phyloP scores from a whole-genome alignment of 1,140 invertebrate genomes.

The Magallana ariakensis region DNA sequence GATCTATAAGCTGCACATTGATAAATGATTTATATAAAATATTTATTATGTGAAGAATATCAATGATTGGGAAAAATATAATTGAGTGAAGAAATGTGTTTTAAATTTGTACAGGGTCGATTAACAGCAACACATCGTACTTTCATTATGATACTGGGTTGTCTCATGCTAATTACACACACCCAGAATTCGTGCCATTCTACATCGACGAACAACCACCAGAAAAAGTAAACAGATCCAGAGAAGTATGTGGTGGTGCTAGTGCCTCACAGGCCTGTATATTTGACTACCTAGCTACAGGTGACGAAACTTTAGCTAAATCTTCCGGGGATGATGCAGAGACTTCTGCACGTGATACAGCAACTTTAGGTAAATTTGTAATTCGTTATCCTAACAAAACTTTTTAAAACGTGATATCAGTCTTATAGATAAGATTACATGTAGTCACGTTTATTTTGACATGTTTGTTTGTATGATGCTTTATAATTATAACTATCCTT shows the following conservation, averaged over 20 bases:
- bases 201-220: background rate
- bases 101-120: background rate
- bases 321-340: slow-evolving; percentile 1
- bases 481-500: no score
- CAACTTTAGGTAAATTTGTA: background rate
- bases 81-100: no score
- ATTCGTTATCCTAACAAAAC: no score
- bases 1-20: no score
- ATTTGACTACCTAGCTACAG: slow-evolving; percentile 49
- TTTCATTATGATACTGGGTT: slow-evolving; percentile 16
- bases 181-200: slow-evolving; percentile 26
- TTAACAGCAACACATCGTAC: background rate
- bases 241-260: slow-evolving; percentile 2
- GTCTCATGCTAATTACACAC: background rate
- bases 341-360: background rate
- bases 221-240: background rate
- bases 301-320: slow-evolving; percentile 22
- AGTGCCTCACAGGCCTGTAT: slow-evolving; percentile 44
- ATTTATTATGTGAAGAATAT: no score
- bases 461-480: no score
- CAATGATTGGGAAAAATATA: no score
- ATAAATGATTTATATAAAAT: no score
- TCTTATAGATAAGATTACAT: no score
- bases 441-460: no score
- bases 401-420: no score